Evolutionary conservation across 2,113 vertebrate genomes (phyloP).

Genomic region (Petroica traversi): DNA sequence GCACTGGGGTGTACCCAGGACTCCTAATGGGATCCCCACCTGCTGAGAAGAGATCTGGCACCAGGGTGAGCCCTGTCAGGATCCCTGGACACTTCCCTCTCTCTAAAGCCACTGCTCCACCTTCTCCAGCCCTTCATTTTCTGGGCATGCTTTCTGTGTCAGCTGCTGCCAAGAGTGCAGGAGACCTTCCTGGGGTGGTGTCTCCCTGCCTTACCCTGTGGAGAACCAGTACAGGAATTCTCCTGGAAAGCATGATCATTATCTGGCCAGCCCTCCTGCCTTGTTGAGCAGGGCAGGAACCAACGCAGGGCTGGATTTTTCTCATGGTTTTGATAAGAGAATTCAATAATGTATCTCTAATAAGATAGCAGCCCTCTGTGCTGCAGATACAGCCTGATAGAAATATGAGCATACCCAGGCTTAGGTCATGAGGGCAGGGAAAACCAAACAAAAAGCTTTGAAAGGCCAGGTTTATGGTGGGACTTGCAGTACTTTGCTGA

Average conservation of each 20-base stretch:
- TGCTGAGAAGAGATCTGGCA: neutral
- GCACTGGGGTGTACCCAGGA: neutral
- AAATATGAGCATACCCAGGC: neutral
- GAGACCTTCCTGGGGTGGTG: neutral
- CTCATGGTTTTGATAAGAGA: neutral
- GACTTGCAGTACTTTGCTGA: neutral
- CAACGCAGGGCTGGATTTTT: neutral
- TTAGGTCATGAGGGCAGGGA: neutral
- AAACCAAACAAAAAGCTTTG: neutral
- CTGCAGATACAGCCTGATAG: neutral
- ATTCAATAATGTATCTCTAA: neutral
- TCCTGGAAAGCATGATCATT: accelerated
- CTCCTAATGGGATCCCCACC: neutral
- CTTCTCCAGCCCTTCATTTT: neutral
- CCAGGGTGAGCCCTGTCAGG: accelerated
- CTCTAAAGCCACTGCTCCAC: neutral
- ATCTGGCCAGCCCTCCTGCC: neutral
- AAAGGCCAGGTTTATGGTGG: neutral
- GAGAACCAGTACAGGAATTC: neutral
- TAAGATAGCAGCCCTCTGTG: neutral
- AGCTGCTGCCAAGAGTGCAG: neutral
- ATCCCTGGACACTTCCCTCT: neutral
- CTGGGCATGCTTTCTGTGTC: accelerated
- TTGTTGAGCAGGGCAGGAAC: neutral
- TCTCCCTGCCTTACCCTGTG: neutral